phyloP scores from a whole-genome alignment of 1,140 invertebrate genomes.

The Macrocentrus cingulum region DNA sequence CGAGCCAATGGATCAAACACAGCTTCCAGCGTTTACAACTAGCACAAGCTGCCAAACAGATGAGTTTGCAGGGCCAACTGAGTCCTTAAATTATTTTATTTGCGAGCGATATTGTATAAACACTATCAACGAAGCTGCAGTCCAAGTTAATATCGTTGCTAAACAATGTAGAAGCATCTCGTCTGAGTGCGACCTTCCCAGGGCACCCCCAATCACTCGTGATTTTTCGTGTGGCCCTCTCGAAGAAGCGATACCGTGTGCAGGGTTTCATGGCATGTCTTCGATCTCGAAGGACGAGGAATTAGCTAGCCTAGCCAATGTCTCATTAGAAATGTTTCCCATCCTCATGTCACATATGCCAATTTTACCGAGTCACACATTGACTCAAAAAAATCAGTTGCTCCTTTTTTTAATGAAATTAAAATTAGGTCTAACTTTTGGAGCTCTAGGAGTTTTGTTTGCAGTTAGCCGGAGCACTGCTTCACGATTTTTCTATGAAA shows the following conservation, averaged over 20 bases:
- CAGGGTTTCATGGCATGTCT: neutral
- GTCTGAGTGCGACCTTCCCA: neutral
- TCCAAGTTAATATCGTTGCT: constrained; percentile 24
- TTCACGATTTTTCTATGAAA: constrained; percentile 27
- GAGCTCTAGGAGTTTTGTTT: constrained; percentile 20
- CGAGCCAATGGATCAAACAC: neutral
- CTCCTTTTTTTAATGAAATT: constrained; percentile 26
- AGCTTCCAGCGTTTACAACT: neutral
- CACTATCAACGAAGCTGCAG: constrained; percentile 22
- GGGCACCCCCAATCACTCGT: constrained; percentile 1
- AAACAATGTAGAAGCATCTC: constrained; percentile 7
- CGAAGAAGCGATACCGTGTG: neutral
- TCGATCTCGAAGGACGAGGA: constrained; percentile 1
- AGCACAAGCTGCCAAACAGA: constrained; percentile 25
- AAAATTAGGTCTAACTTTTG: constrained; percentile 24
- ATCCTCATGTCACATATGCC: constrained; percentile 19
- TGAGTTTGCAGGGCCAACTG: neutral
- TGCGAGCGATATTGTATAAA: constrained; percentile 9
- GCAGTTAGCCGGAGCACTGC: constrained; percentile 23
- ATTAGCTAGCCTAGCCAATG: neutral
- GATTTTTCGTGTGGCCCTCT: constrained; percentile 26
- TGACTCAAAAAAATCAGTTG: constrained; percentile 19
- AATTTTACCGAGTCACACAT: neutral
- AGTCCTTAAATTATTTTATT: constrained; percentile 15
- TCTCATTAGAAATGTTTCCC: neutral